phyloP scores from a whole-genome alignment of 2,797 vertebrate species.

The Sebastes trivittatus region DNA sequence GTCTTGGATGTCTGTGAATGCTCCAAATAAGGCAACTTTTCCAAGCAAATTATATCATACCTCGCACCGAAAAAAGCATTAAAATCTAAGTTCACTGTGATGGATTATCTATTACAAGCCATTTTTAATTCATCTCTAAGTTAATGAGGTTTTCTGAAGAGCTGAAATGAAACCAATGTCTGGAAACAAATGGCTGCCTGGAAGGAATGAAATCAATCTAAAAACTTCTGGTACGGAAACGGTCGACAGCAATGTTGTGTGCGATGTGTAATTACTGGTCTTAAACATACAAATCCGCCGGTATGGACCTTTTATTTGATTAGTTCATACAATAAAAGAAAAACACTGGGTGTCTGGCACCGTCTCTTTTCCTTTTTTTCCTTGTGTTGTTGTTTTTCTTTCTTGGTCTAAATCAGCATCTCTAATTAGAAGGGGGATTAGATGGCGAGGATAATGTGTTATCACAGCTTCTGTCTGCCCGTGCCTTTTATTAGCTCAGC shows the following conservation, averaged over 20 bases:
- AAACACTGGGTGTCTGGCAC: neutral
- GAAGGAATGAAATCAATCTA: conserved; percentile 10
- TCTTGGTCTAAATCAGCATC: conserved; percentile 35
- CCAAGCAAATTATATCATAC: neutral
- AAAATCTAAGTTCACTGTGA: conserved; percentile 7
- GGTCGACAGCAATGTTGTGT: neutral
- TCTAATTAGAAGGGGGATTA: conserved; percentile 73
- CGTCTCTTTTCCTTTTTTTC: conserved; percentile 1
- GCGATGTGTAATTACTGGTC: neutral
- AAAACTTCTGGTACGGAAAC: neutral
- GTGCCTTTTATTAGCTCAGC: conserved; percentile 69
- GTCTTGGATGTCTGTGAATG: neutral
- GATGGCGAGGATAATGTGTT: conserved; percentile 62
- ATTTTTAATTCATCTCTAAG: conserved; percentile 21
- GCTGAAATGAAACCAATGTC: conserved; percentile 22
- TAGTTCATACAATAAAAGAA: conserved; percentile 4
- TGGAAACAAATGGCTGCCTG: conserved; percentile 29
- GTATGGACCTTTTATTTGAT: conserved; percentile 9
- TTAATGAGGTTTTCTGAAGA: conserved; percentile 24
- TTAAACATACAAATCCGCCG: conserved; percentile 5
- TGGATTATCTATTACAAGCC: conserved; percentile 16
- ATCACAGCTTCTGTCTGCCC: conserved; percentile 63
- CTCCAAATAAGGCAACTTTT: neutral
- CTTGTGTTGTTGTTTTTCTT: conserved; percentile 31
- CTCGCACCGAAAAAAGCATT: neutral